phyloP scores from a whole-genome alignment of 2,113 vertebrate species.

The Anolis sagrei region DNA sequence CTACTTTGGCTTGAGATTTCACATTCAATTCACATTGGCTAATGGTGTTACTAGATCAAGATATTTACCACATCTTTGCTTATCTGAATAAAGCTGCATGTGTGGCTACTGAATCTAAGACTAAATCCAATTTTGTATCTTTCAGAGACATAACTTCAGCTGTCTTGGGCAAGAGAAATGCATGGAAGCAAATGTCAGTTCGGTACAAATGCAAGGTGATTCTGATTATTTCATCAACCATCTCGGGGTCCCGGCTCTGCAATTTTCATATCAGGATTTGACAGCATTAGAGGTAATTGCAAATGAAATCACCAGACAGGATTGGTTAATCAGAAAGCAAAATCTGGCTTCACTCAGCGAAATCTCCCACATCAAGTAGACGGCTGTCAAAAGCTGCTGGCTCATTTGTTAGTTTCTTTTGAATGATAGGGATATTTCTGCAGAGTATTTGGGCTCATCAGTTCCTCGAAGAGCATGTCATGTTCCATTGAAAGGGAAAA shows the following conservation, averaged over 20 bases:
- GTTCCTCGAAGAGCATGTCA: slow-evolving; percentile 37
- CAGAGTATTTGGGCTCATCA: slow-evolving; percentile 50
- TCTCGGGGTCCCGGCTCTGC: slow-evolving; percentile 85
- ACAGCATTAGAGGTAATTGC: slow-evolving; percentile 80
- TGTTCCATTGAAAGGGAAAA: slow-evolving; percentile 51
- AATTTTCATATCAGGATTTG: slow-evolving; percentile 87
- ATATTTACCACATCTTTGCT: neutral
- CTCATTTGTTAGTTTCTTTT: slow-evolving; percentile 39
- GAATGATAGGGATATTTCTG: slow-evolving; percentile 27
- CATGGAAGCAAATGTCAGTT: slow-evolving; percentile 81
- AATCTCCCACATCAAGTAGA: slow-evolving; percentile 37
- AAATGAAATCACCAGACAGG: slow-evolving; percentile 11
- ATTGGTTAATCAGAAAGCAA: slow-evolving; percentile 3
- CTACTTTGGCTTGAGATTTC: neutral
- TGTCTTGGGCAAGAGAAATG: slow-evolving; percentile 82
- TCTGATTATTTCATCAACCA: slow-evolving; percentile 90
- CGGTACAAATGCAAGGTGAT: slow-evolving; percentile 88
- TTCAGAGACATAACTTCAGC: slow-evolving; percentile 84
- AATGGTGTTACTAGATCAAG: neutral
- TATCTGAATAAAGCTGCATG: neutral
- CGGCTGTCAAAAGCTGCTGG: slow-evolving; percentile 29
- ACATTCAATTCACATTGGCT: too few relatives aligned
- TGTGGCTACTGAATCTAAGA: neutral
- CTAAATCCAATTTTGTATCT: slow-evolving; percentile 57
- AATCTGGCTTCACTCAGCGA: slow-evolving; percentile 40